Conservation (phyloP, 2,888 invertebrate genomes). For the Trilocha varians region DNA sequence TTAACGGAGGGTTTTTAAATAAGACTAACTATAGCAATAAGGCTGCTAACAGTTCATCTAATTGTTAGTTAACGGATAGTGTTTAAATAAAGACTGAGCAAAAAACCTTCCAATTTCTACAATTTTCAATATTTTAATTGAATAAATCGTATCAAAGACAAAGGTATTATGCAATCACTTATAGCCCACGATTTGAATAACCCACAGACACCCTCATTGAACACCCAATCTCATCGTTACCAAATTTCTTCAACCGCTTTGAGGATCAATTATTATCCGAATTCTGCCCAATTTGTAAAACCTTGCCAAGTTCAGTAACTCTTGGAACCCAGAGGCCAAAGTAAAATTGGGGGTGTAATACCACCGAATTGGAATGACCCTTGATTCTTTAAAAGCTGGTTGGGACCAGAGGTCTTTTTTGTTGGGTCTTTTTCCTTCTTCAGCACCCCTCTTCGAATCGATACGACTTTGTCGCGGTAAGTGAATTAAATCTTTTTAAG, state of each 20-base stretch:
- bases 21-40: no score
- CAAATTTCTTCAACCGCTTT: slow-evolving; percentile 33
- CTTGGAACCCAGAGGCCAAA: not conserved
- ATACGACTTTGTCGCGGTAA: not conserved
- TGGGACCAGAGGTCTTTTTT: not conserved
- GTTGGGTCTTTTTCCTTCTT: not conserved
- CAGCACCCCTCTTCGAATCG: not conserved
- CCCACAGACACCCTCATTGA: not conserved
- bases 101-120: no score
- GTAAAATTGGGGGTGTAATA: not conserved
- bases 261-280: slow-evolving; percentile 30
- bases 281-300: slow-evolving; percentile 11
- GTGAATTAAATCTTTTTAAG: not conserved
- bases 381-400: not conserved
- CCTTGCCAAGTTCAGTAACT: not conserved
- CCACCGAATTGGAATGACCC: not conserved
- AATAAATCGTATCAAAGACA: no score
- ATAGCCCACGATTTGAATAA: not conserved
- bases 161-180: no score
- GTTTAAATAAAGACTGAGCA: no score
- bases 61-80: no score
- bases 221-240: slow-evolving; percentile 16
- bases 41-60: no score
- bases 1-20: no score
- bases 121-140: no score